Percentiles rank a stretch among this genome's conserved stretches.
phyloP scores from a whole-genome alignment of 2,888 invertebrate genomes.

The Drosophila longiperda region DNA sequence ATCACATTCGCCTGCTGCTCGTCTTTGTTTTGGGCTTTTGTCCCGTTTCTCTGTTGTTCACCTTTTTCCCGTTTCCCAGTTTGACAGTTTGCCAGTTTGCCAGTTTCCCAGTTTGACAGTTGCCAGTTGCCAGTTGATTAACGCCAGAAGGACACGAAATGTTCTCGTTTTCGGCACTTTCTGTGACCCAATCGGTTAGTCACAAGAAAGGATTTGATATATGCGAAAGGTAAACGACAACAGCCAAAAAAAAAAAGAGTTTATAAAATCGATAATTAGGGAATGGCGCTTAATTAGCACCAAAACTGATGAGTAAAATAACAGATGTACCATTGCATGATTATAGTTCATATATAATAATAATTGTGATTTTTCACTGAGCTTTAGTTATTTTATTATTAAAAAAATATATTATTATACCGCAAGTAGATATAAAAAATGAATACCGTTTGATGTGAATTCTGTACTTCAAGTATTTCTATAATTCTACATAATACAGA shows the following conservation, averaged over 20 bases:
- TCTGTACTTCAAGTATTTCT: background rate
- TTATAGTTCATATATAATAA: background rate
- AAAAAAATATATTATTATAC: background rate
- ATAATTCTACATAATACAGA: background rate
- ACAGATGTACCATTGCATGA: background rate
- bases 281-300: conserved; percentile 9
- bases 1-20: conserved; percentile 58
- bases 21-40: conserved; percentile 39
- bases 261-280: conserved; percentile 45
- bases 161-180: conserved; percentile 42
- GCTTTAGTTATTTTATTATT: background rate
- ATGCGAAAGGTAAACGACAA: conserved; percentile 36
- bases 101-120: conserved; percentile 25
- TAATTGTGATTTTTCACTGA: background rate
- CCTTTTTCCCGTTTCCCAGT: conserved; percentile 32
- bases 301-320: background rate
- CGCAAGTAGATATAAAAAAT: background rate
- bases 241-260: conserved; percentile 7
- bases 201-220: conserved; percentile 58
- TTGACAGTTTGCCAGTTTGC: conserved; percentile 25
- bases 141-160: conserved; percentile 71
- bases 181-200: conserved; percentile 43
- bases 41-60: conserved; percentile 21
- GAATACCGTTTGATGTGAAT: background rate
- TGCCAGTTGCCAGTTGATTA: conserved; percentile 65